Base-by-base conservation (phyloP, 2,888 invertebrate species). In the Penaeus monodon region DNA sequence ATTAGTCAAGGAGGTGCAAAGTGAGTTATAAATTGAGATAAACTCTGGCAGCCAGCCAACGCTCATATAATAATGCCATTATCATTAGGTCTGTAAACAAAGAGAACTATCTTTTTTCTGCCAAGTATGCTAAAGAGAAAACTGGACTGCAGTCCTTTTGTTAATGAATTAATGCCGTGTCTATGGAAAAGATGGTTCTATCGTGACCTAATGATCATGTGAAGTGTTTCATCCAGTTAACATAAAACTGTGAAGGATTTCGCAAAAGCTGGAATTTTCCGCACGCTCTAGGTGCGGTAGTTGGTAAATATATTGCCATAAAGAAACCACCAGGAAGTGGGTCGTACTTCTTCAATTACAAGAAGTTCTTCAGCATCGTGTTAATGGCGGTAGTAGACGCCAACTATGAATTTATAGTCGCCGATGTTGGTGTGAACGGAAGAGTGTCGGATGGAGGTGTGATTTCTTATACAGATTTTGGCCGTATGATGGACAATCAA, bases 361-460 rank as follows among this genome's bases (percentile, higher is more conserved):
- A 68, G 22, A n/a, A 81, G 14, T 33, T 38, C 17, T 68, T 82
- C 73, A 70, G 44, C 57, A 70, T 70, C n/a, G 33, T 73, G 29
- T n/a, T 82, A 82, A 82, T 73, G 82, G 82, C 82, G 27, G 33
- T 73, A 57, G 73, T 73, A 38, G 38, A 77, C 6, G 77, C 38
- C 27, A 77, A 77, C 38, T 38, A 77, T 77, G 77, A 77, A 77
- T 81, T 81, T 33, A 66, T 81, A 17, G 29, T 66, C 44, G 81
- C 49, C 64, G 66, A 81, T 65, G 81, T 33, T 82, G 82, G 82
- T n/a, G 73, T 63, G n/a, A 82, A 82, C 73, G 82, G 82, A 44
- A 82, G 82, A 22, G 49, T 73, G 22, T 82, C 44, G 38, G 73
- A 82, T 82, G 73, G 82, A 49, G 73, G 81, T 27, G 81, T 81